Evolutionary conservation across 2,113 vertebrate genomes (phyloP).

Genomic region (Sterrhoptilus dennistouni): DNA sequence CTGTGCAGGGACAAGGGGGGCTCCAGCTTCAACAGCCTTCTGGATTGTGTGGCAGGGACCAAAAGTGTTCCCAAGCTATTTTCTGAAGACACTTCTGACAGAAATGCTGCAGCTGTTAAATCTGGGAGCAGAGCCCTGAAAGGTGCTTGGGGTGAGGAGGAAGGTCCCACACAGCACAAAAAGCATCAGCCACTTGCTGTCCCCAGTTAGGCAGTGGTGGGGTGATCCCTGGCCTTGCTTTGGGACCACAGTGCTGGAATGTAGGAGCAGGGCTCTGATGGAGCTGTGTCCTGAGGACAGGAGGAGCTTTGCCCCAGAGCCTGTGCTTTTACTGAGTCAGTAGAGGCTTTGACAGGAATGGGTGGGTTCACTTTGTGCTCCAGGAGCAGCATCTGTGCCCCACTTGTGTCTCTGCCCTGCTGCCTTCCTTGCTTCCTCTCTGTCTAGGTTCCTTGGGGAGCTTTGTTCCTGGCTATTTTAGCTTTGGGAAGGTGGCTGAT

Average conservation of each 20-base stretch:
- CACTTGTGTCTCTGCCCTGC: not conserved
- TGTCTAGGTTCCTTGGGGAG: not conserved
- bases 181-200: rapidly evolving
- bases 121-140: not conserved
- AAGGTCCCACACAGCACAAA: rapidly evolving
- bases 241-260: not conserved
- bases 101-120: not conserved
- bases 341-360: not conserved
- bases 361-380: not conserved
- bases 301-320: not conserved
- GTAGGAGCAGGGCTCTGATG: not conserved
- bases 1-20: rapidly evolving
- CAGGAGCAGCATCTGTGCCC: not conserved
- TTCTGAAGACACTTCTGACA: not conserved
- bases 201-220: not conserved
- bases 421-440: not conserved
- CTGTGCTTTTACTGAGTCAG: not conserved
- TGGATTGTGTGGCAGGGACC: rapidly evolving
- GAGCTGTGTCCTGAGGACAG: not conserved
- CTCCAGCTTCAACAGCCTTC: not conserved
- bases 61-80: not conserved
- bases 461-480: not conserved
- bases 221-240: not conserved
- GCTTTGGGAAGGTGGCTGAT: not conserved
- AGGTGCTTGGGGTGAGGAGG: rapidly evolving